These are phyloP conservation scores for Drosophila acutilabella DNA, from an alignment of 2,888 invertebrate genomes.

Conservation along the genomic window DNA sequence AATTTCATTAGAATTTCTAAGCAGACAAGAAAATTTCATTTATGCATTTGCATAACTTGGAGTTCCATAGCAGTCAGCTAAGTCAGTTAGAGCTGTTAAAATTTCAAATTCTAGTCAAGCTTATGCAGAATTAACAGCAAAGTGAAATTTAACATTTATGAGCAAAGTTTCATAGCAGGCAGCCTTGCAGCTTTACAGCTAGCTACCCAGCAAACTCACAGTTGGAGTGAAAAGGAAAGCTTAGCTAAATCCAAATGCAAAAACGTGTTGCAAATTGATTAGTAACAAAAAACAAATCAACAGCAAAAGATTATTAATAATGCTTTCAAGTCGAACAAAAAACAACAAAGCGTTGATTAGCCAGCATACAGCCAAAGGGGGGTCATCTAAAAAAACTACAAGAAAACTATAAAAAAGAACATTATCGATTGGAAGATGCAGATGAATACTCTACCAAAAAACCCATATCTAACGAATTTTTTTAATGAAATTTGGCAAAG, in stretches of 20 bases:
- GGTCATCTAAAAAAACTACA: slow-evolving; percentile 16
- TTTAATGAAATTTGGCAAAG: not conserved
- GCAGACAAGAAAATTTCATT: slow-evolving; percentile 45
- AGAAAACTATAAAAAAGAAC: slow-evolving; percentile 18
- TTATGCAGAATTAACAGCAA: no score
- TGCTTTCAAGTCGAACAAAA: slow-evolving; percentile 32
- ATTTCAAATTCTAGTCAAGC: no score
- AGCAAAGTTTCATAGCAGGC: slow-evolving; percentile 7
- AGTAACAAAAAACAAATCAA: slow-evolving; percentile 43
- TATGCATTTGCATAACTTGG: slow-evolving; percentile 55
- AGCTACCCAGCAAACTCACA: not conserved
- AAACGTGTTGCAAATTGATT: slow-evolving; percentile 74
- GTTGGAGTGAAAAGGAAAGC: slow-evolving; percentile 70
- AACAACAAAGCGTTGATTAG: slow-evolving; percentile 55
- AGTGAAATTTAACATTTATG: not conserved
- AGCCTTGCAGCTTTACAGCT: not conserved
- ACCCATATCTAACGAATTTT: not conserved
- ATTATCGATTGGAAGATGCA: slow-evolving; percentile 21
- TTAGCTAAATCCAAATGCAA: slow-evolving; percentile 34
- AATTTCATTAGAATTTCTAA: slow-evolving; percentile 72
- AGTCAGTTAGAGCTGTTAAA: not conserved
- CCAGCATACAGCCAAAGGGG: slow-evolving; percentile 24
- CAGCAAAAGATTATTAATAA: slow-evolving; percentile 56
- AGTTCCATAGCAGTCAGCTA: slow-evolving; percentile 36
- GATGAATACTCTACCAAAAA: not conserved